Base-by-base conservation (phyloP, 2,888 invertebrate species). In the Lepidochrysops patricia region DNA sequence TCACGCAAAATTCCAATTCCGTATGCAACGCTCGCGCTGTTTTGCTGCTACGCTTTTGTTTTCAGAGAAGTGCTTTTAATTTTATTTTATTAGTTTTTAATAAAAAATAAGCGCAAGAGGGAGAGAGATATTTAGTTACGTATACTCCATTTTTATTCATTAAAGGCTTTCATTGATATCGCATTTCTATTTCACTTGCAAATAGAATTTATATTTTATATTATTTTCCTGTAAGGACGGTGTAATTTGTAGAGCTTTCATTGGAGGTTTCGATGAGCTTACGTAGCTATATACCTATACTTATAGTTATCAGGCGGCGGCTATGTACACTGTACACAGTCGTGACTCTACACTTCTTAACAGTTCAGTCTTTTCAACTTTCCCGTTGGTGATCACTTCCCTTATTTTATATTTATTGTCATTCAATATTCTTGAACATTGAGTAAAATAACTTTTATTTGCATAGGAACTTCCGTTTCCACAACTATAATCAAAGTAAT, bases 401-500 rank as follows among this genome's bases (percentile, higher is more conserved):
- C 19, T 23, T 23, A 43, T n/a, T n/a, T n/a, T n/a, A n/a, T n/a
- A n/a, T 43, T 43, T 23, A 43, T 43, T 43, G 4, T 19, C 19
- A 19, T 43, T 43, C 19, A 43, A 43, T 43, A 43, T 43, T 43
- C 19, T 43, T 9, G 43, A 43, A 43, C 43, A 43, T 9, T 4
- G 43, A 43, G 23, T 43, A 43, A 7, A 43, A 43, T 43, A 1
- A 43, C 9, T 43, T 43, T 43, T 43, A 19, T 43, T 43, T 43
- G 43, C 43, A 43, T 43, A 43, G 43, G 43, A 43, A 3, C 43
- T 43, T 43, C 43, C 43, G 43, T 43, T 43, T 43, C 43, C 43
- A 43, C 43, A 19, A 43, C 43, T 43, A 43, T 43, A 43, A 43
- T 23, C 19, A 43, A 43, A 43, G 43, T 43, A 43, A 43, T 43